Evolutionary conservation across 1,140 invertebrate genomes (phyloP).

Genomic region (Brachionus calyciflorus): DNA sequence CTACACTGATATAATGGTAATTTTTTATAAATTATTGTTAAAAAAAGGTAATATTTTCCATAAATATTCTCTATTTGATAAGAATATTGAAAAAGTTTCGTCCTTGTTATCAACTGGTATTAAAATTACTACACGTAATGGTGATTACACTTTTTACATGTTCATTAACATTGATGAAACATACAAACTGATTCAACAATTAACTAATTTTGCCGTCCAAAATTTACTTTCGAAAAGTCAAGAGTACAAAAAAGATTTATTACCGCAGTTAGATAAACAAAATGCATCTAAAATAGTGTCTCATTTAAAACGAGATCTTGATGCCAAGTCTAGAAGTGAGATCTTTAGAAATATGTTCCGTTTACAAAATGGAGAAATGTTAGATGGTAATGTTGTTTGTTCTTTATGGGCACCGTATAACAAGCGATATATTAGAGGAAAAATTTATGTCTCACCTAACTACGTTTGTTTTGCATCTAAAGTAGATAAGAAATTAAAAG

Average conservation of each 20-base stretch:
- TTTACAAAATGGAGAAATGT: slow-evolving; percentile 78
- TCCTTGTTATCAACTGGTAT: slow-evolving; percentile 25
- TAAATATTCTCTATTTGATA: too few species aligned
- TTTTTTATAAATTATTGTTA: too few species aligned
- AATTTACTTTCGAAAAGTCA: slow-evolving; percentile 58
- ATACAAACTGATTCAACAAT: slow-evolving; percentile 84
- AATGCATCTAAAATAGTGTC: slow-evolving; percentile 81
- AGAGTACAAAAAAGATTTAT: slow-evolving; percentile 46
- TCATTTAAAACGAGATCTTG: slow-evolving; percentile 86
- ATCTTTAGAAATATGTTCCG: slow-evolving; percentile 76
- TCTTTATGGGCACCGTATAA: slow-evolving; percentile 92
- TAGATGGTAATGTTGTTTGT: slow-evolving; percentile 85
- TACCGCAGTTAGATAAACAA: slow-evolving; percentile 63
- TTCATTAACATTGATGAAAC: slow-evolving; percentile 83
- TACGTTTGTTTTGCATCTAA: slow-evolving; percentile 93
- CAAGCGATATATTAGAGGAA: slow-evolving; percentile 81
- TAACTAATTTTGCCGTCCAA: slow-evolving; percentile 94
- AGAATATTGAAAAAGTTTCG: slow-evolving; percentile 44
- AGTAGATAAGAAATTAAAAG: slow-evolving; percentile 63
- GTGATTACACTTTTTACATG: slow-evolving; percentile 66
- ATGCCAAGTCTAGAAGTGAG: slow-evolving; percentile 84
- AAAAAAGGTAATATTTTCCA: too few species aligned
- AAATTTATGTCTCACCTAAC: slow-evolving; percentile 85
- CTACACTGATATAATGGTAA: slow-evolving; percentile 65
- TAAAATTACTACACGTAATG: slow-evolving; percentile 12